Base-by-base conservation (phyloP, 2,888 invertebrate genomes). In the Ophion obscuratus region DNA sequence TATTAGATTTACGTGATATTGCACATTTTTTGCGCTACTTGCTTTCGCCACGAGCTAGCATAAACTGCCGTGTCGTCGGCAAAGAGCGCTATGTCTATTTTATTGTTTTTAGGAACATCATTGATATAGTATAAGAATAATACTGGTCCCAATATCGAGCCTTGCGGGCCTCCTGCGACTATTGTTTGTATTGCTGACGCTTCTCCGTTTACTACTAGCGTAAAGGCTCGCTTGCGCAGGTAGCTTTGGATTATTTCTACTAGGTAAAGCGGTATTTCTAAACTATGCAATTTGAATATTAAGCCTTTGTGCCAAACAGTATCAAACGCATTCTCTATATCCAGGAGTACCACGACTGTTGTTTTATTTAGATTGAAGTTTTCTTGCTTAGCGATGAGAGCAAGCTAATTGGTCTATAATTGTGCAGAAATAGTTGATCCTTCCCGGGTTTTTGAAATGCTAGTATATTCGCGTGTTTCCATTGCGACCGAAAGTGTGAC, bases 281-380 rank as follows among this genome's bases (percentile, higher is more conserved):
- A 14, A n/a, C 20, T 2, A 76, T 7, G 11, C 17, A 90, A 79
- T 83, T 88, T 89, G 62, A 68, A 78, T 0, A 90, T 80, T 1
- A 91, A 89, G 0, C 87, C 88, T 2, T 14, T 57, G 57, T 57
- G 57, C 57, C 57, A 57, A 10, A 57, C 57, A 5, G 57, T 31
- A 71, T 90, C 88, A 64, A 91, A 91, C 0, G 91, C 91, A 73
- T 89, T 89, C 40, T 88, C 88, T 14, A 90, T 84, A 62, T 91
- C 90, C 2, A 91, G 71, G 5, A 91, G 81, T 1, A 87, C 79
- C 1, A 88, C 76, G 4, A 81, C 83, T 24, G 89, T 88, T n/a
- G 74, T 66, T 66, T 88, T 80, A 4, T 87, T 88, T n/a, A 82
- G 73, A 61, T 90, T 89, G 27, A 89, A 88, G 67, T 85, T 85